These are phyloP conservation scores for Perca flavescens DNA, from an alignment of 2,113 vertebrate species.

Conservation along the genomic window DNA sequence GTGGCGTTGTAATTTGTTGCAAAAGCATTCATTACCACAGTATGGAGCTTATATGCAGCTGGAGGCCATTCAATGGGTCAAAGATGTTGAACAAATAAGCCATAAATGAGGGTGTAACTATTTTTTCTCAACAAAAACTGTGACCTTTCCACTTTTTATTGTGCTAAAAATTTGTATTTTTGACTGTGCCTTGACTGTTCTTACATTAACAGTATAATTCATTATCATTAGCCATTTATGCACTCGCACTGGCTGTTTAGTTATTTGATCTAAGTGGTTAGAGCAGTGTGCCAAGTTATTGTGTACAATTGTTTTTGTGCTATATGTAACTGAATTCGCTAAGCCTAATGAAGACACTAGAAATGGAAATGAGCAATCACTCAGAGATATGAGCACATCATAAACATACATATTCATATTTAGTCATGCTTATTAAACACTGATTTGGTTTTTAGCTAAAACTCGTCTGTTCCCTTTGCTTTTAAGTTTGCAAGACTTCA, in stretches of 20 bases:
- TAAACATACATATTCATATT: conserved; percentile 38
- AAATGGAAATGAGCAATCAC: conserved; percentile 61
- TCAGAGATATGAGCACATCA: conserved; percentile 13
- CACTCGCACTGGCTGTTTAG: conserved; percentile 28
- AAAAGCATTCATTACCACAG: background rate
- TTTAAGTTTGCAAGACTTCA: conserved; percentile 24
- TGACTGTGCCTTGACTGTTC: conserved; percentile 7
- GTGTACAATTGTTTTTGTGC: background rate
- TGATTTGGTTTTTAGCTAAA: conserved; percentile 7
- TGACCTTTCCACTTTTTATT: conserved; percentile 18
- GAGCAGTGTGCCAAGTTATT: conserved; percentile 1
- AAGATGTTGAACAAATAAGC: conserved; percentile 20
- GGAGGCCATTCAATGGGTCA: conserved; percentile 6
- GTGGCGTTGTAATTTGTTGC: background rate
- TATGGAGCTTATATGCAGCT: background rate
- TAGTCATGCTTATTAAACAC: conserved; percentile 14
- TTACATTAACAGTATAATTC: conserved; percentile 21
- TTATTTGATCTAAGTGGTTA: conserved; percentile 30
- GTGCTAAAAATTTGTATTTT: background rate
- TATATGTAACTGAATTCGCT: conserved; percentile 40
- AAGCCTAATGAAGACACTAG: conserved; percentile 49
- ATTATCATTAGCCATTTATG: conserved; percentile 44
- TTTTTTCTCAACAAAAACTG: background rate
- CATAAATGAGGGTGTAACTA: background rate
- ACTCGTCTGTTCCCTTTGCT: background rate